phyloP scores from a whole-genome alignment of 2,888 invertebrate genomes.

The Pyrgus malvae region DNA sequence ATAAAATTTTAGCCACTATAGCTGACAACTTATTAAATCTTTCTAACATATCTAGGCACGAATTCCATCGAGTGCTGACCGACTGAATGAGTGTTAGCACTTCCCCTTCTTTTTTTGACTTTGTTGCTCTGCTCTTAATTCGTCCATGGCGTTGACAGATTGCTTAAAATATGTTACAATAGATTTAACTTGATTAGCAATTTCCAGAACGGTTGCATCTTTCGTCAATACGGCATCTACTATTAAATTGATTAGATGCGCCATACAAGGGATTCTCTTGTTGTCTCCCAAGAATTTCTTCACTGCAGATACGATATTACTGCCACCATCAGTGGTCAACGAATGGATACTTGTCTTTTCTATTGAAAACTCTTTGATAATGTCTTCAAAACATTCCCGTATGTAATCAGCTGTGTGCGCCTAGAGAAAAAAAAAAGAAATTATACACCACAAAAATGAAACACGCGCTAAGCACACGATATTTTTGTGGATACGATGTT shows the following conservation, averaged over 20 bases:
- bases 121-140: slow-evolving; percentile 39
- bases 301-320: slow-evolving; percentile 42
- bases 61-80: slow-evolving; percentile 43
- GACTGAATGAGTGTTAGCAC: slow-evolving; percentile 41
- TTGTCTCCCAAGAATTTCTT: slow-evolving; percentile 37
- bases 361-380: slow-evolving; percentile 27
- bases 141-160: slow-evolving; percentile 42
- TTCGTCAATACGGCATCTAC: slow-evolving; percentile 41
- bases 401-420: slow-evolving; percentile 34
- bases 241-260: slow-evolving; percentile 40
- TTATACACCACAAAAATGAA: slow-evolving; percentile 23
- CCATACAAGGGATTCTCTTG: slow-evolving; percentile 42
- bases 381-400: too few species aligned
- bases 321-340: slow-evolving; percentile 28
- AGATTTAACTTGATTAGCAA: slow-evolving; percentile 42
- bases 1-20: slow-evolving; percentile 29
- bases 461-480: slow-evolving; percentile 15
- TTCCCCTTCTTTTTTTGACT: slow-evolving; percentile 38
- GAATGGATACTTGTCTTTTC: slow-evolving; percentile 20
- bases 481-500: slow-evolving; percentile 27
- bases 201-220: slow-evolving; percentile 33
- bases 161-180: slow-evolving; percentile 46
- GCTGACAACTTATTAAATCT: slow-evolving; percentile 38
- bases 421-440: slow-evolving; percentile 26
- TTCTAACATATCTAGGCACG: slow-evolving; percentile 41